These are phyloP conservation scores for Epistrophe eligans DNA, from an alignment of 2,888 invertebrate species.

Conservation along the genomic window DNA sequence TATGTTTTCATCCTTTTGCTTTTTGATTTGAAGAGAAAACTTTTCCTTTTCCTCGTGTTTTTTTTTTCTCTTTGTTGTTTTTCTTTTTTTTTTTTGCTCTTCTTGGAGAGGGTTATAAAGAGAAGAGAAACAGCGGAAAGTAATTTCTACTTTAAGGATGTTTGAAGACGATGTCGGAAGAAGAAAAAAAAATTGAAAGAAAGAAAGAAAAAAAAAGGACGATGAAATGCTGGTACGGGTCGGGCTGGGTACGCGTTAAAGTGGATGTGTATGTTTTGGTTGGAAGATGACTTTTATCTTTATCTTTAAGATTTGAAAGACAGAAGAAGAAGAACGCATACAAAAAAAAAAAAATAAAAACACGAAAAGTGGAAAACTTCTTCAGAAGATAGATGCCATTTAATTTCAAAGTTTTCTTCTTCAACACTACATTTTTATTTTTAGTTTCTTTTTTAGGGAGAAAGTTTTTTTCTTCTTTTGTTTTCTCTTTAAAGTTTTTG, in stretches of 20 bases:
- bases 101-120: neutral
- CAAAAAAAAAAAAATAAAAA: conserved; percentile 12
- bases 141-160: conserved; percentile 66
- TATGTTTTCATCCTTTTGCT: conserved; percentile 46
- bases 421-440: conserved; percentile 18
- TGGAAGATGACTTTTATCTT: conserved; percentile 60
- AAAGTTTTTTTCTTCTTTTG: conserved; percentile 2
- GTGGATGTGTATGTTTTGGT: conserved; percentile 50
- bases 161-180: conserved; percentile 47
- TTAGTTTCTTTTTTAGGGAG: conserved; percentile 1
- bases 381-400: conserved; percentile 63
- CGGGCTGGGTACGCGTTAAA: conserved; percentile 41
- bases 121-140: conserved; percentile 38
- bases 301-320: conserved; percentile 49
- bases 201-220: conserved; percentile 11
- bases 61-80: neutral
- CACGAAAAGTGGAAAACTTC: conserved; percentile 32
- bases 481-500: conserved; percentile 13
- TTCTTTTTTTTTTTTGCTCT: neutral
- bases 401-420: conserved; percentile 63
- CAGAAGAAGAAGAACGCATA: neutral
- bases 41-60: conserved; percentile 39
- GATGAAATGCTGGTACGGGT: conserved; percentile 20
- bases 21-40: conserved; percentile 68
- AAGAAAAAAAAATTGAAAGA: neutral